Base-by-base conservation (phyloP, 2,888 invertebrate species). In the Eupithecia insigniata region DNA sequence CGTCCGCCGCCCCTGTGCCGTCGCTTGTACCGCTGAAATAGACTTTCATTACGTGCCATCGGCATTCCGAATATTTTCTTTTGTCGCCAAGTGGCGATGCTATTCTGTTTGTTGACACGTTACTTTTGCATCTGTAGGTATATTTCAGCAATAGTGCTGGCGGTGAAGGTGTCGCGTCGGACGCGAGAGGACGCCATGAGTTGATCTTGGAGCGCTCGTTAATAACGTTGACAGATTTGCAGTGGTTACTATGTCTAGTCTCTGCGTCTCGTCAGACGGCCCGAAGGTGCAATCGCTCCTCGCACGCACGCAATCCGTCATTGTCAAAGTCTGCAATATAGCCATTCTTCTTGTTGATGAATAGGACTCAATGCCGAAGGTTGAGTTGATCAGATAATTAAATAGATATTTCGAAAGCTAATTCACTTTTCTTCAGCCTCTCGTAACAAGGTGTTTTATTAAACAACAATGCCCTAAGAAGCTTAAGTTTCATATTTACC, bases 11-110 rank as follows among this genome's bases (percentile, higher is more conserved):
- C 90, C 85, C 89, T 89, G 88, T 88, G 86, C 89, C 87, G 87
- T 85, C 86, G 86, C 87, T 85, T 88, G 86, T 88, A 85, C 87
- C 85, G 89, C 91, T 90, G 88, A 90, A 90, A 92, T 91, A 92
- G 90, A 91, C 89, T 87, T 85, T 83, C 87, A 87, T 90, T 90
- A 87, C 90, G 90, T 88, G 89, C 82, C 89, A 84, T 89, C 85
- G 88, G 91, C 89, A 90, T 91, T 89, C 89, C 87, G 82, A 88
- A 85, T 90, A 90, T 91, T 92, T 89, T 91, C 86, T 88, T 86
- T 89, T 89, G 91, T 90, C 89, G 89, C 88, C 88, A 88, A 87
- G 85, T 85, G 82, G 84, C 85, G 83, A 82, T 83, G 84, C 82
- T 80, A 80, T 85, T n/a, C 81, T 84, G 85, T 82, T 85, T 82